Evolutionary conservation across 2,888 invertebrate genomes (phyloP), one percentile per base, ranked within the genome.

Genomic region (Dorcus hopei): DNA sequence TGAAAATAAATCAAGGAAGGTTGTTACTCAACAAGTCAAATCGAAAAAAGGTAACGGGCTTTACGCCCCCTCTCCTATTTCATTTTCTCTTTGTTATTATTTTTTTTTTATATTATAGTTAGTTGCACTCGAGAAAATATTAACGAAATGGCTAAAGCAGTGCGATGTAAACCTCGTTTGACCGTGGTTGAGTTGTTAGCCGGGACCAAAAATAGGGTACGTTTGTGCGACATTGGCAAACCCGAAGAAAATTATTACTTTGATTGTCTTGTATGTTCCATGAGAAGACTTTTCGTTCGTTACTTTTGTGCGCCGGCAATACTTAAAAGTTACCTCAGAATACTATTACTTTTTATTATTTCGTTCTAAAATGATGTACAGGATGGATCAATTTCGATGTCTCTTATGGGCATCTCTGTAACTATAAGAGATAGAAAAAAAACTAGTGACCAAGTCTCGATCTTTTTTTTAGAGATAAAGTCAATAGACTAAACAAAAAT

Each of bases 121-220:
- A 57, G 57, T 45, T 57, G 57, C 41, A 49, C 47, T 6, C 43
- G 52, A 14, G 57, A 57, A 7, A 57, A 52, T 16, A 57, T 57
- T n/a, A 57, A 45, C n/a, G 57, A 57, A 38, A 57, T 57, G 57
- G 38, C 39, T 16, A 52, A 66, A 50, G 62, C 66, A 59, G 62
- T 72, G 7, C 66, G 65, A 47, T 77, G 77, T 59, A 68, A 68
- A 58, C 75, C 76, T 0, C 62, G 75, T 56, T 70, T 72, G 38
- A 68, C 69, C 0, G 64, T 76, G 19, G 70, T 77, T 2, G 69
- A 72, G 47, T 57, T 77, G 16, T 57, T 66, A 43, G 60, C 69
- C 23, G 63, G 67, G 19, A 56, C 61, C 40, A 68, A 65, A 47
- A 65, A 61, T 38, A 65, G 57, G 48, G 72, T 72, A 66, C 65